A percentile compares a stretch with the other conserved stretches of the same genome.
These are phyloP conservation scores for Tigriopus japonicus DNA, from an alignment of 1,140 invertebrate genomes.

Conservation along the genomic window DNA sequence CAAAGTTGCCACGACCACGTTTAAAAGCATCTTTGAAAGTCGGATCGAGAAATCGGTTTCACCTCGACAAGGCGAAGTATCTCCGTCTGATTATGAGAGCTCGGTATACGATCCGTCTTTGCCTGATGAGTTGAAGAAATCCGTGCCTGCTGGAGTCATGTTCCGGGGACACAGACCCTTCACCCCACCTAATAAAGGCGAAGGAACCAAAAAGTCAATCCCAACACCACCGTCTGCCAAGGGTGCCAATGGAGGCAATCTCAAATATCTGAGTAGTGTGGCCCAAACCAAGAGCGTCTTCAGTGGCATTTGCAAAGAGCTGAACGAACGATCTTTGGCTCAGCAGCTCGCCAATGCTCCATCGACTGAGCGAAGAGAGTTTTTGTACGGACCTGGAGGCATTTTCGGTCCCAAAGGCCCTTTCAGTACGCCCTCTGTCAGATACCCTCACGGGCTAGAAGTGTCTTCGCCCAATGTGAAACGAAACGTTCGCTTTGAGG, in stretches of 20 bases:
- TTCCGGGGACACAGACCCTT: background rate
- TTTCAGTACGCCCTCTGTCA: conserved; percentile 2
- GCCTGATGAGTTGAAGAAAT: background rate
- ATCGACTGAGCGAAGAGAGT: background rate
- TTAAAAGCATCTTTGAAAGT: too few relatives aligned
- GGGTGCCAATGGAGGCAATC: too few relatives aligned
- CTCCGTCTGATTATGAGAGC: background rate
- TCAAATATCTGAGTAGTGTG: too few relatives aligned
- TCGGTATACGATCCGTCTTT: background rate
- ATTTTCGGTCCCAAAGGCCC: conserved; percentile 4
- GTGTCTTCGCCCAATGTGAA: background rate
- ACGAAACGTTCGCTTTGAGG: background rate
- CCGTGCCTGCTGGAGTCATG: background rate
- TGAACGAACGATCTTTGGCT: background rate
- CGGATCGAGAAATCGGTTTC: too few relatives aligned
- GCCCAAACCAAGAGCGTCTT: background rate
- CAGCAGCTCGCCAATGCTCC: background rate
- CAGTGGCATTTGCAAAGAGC: background rate
- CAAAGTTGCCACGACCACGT: too few relatives aligned
- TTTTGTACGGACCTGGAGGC: conserved; percentile 6
- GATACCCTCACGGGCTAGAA: background rate
- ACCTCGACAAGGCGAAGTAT: too few relatives aligned
- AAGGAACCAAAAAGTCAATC: background rate
- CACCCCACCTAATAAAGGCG: background rate
- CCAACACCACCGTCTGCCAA: background rate